Evolutionary conservation across 2,888 invertebrate species (phyloP).

Genomic region (Diloba caeruleocephala): DNA sequence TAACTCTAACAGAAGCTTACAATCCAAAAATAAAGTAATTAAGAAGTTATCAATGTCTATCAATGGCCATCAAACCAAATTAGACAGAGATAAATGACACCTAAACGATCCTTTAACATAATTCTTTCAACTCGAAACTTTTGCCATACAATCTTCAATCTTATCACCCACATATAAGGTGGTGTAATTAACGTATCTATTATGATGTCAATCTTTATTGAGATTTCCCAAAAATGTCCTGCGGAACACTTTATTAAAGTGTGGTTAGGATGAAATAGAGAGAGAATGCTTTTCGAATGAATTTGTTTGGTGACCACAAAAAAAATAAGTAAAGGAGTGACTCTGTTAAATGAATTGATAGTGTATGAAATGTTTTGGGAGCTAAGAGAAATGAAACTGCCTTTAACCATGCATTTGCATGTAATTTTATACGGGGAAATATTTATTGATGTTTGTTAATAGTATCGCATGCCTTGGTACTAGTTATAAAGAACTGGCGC

Average conservation of each 20-base stretch:
- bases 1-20: constrained; percentile 44
- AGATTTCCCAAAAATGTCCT: constrained; percentile 37
- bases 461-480: too few species aligned
- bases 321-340: not conserved
- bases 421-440: too few species aligned
- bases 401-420: too few species aligned
- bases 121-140: constrained; percentile 52
- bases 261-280: constrained; percentile 43
- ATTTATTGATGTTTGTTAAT: too few species aligned
- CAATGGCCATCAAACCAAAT: constrained; percentile 68
- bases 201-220: constrained; percentile 48
- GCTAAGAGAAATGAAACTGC: too few species aligned
- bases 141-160: constrained; percentile 20
- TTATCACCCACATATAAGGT: constrained; percentile 10
- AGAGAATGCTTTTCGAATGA: constrained; percentile 32
- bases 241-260: constrained; percentile 41
- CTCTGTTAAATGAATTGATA: not conserved
- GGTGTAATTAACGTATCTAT: constrained; percentile 12
- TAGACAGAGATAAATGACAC: constrained; percentile 62
- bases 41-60: constrained; percentile 64
- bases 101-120: constrained; percentile 65
- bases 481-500: too few species aligned
- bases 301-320: constrained; percentile 22
- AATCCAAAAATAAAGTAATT: constrained; percentile 62
- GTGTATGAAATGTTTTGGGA: too few species aligned